A percentile compares a stretch with the other conserved stretches of the same genome.
These are phyloP conservation scores for Tetragonisca angustula DNA, from an alignment of 2,888 invertebrate species.

Conservation along the genomic window DNA sequence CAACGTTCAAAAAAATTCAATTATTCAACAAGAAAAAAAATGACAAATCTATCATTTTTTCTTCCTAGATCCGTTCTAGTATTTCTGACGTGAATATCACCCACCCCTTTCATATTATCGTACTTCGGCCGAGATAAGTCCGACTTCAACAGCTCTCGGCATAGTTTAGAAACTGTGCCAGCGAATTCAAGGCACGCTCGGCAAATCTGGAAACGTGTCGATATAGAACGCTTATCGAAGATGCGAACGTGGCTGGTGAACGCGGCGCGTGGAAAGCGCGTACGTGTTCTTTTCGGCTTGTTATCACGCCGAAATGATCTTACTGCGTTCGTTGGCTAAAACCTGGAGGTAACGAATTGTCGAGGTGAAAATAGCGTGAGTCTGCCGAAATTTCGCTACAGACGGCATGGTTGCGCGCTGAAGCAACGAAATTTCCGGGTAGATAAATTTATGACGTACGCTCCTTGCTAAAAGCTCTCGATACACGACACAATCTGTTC, in stretches of 20 bases:
- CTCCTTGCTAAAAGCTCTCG: no score
- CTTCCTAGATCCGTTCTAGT: background rate
- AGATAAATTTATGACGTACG: no score
- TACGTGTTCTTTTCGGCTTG: background rate
- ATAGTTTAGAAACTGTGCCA: background rate
- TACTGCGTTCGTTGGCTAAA: background rate
- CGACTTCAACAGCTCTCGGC: background rate
- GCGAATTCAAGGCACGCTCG: background rate
- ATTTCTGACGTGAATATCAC: background rate
- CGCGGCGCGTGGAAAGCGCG: background rate
- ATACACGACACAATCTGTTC: no score
- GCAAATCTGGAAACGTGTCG: constrained; percentile 17
- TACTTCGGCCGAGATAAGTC: background rate
- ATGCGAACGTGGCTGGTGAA: background rate
- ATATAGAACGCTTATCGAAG: background rate
- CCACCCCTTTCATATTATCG: background rate
- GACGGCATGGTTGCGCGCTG: background rate
- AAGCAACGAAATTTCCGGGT: no score
- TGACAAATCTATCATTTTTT: background rate
- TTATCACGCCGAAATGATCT: background rate
- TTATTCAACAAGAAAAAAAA: no score
- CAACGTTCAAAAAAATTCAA: no score
- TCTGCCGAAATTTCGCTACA: background rate
- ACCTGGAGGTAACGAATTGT: background rate
- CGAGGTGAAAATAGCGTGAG: background rate